Percentiles rank a stretch among this genome's conserved stretches.
Conservation (phyloP, 1,140 invertebrate genomes). For the Caenorhabditis tropicalis region DNA sequence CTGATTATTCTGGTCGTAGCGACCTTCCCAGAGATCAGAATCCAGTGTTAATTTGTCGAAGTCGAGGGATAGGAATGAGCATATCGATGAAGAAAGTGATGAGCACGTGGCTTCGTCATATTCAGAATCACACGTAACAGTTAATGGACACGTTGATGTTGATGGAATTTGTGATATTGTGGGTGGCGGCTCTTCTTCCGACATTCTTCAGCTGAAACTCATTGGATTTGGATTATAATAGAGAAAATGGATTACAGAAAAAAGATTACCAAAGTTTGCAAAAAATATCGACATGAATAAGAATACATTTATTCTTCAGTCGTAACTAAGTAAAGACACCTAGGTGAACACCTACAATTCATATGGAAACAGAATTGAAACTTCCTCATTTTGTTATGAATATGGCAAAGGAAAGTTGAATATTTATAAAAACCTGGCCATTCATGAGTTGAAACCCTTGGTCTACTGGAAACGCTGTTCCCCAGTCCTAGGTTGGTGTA, state of each 20-base stretch:
- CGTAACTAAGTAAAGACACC: no score
- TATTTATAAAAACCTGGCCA: no score
- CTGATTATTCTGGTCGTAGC: not conserved
- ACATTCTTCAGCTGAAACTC: not conserved
- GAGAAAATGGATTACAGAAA: not conserved
- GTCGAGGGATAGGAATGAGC: slow-evolving; percentile 9
- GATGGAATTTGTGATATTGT: not conserved
- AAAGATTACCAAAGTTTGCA: not conserved
- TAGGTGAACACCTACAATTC: no score
- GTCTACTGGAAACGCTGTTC: no score
- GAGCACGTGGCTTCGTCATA: not conserved
- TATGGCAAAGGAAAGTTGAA: no score
- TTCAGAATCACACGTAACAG: not conserved
- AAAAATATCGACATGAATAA: no score
- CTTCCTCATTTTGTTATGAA: no score
- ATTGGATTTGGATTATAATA: not conserved
- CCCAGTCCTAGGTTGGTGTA: no score
- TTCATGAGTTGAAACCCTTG: no score
- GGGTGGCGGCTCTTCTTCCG: not conserved
- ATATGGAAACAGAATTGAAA: no score
- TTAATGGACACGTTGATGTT: not conserved
- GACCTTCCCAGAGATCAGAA: not conserved
- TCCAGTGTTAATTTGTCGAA: slow-evolving; percentile 23
- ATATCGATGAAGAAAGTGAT: not conserved
- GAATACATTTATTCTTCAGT: no score